Evolutionary conservation across 2,113 vertebrate genomes (phyloP).

Genomic region (Azemiops feae): DNA sequence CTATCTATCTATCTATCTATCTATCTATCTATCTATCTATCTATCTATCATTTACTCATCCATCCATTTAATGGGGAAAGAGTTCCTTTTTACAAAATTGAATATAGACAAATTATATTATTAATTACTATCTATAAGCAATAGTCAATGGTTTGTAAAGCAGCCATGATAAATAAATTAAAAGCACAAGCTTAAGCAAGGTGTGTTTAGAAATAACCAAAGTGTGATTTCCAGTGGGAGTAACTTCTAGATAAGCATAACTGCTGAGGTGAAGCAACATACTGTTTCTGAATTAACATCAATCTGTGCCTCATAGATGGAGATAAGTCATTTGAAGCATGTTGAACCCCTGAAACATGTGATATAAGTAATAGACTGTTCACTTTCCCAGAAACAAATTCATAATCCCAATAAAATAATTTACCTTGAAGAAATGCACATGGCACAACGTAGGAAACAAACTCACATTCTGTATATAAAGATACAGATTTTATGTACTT

Average conservation of each 20-base stretch:
- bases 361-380: background rate
- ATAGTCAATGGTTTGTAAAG: background rate
- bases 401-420: background rate
- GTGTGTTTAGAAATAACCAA: background rate
- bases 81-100: background rate
- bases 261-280: background rate
- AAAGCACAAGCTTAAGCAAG: background rate
- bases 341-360: background rate
- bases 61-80: background rate
- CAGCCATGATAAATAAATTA: background rate
- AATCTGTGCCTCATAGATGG: background rate
- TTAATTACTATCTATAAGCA: background rate
- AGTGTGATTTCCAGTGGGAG: background rate
- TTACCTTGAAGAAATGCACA: background rate
- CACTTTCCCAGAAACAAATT: background rate
- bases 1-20: background rate
- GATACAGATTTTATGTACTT: background rate
- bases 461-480: background rate
- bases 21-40: background rate
- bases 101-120: background rate
- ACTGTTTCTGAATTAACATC: background rate
- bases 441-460: background rate
- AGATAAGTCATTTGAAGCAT: background rate
- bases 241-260: background rate
- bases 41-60: background rate